Evolutionary conservation across 2,113 vertebrate species (phyloP), one percentile per base, ranked within the genome.

Genomic region (Hydrochoerus hydrochaeris): DNA sequence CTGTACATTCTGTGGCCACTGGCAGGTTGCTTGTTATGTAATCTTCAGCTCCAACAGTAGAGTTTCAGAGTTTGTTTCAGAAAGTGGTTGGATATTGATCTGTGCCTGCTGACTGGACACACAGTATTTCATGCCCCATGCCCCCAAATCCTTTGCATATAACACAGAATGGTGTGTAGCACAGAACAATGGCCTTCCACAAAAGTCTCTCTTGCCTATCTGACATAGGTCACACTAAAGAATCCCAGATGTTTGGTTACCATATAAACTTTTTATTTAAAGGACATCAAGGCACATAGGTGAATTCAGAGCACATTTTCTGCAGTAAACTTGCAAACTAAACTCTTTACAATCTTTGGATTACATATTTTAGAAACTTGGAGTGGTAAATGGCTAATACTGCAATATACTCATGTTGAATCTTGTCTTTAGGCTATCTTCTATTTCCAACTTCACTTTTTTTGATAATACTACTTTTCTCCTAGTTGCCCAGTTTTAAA

Each of bases 351-450:
- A 58, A 32, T 44, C 44, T 54, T 87, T 57, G 32, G 44, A 35
- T 62, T 46, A 85, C 78, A 87, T 32, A 86, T 82, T 7, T 80
- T 83, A 95, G 88, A 94, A 75, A 88, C 44, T 75, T 89, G 41
- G 35, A 32, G 11, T 86, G 49, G 32, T 77, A 38, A n/a, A 82
- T 3, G 28, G 30, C 38, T 83, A 67, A 54, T 63, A 41, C 26
- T 32, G 32, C 17, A 63, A 46, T 54, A 38, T 20, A 24, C 30
- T 71, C 44, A 75, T 3, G 41, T 2, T 57, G 80, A 73, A 52
- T 41, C 73, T 75, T 58, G 20, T 54, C 52, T 89, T 26, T 71
- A 69, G 52, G 62, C 60, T 81, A 71, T 88, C 22, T 95, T 91
- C 49, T 69, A 16, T 57, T 95, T 73, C 44, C 16, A 78, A 24